These are phyloP conservation scores for Falco novaeseelandiae DNA, from an alignment of 2,797 vertebrate genomes.

Conservation along the genomic window DNA sequence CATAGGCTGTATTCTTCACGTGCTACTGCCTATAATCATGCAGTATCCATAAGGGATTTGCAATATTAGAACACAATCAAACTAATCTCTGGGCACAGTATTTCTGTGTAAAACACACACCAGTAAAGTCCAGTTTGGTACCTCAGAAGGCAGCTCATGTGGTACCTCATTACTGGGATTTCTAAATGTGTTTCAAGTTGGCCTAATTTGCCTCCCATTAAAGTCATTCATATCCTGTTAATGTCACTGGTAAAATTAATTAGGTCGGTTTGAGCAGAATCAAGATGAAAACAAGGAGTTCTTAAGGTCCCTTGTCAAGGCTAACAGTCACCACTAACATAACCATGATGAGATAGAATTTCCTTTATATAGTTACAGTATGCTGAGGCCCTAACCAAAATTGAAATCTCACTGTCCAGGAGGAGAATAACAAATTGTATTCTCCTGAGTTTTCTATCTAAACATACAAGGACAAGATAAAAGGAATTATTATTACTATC, in stretches of 20 bases:
- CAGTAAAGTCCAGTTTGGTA: background rate
- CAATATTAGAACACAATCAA: background rate
- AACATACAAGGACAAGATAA: background rate
- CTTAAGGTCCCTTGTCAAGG: background rate
- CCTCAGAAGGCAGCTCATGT: background rate
- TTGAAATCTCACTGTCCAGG: background rate
- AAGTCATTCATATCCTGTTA: background rate
- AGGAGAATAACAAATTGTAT: background rate
- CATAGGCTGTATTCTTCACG: background rate
- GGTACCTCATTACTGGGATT: background rate
- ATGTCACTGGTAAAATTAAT: background rate
- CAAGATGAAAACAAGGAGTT: background rate
- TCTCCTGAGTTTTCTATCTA: background rate
- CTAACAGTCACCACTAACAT: background rate
- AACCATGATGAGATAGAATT: background rate
- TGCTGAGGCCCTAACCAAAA: background rate
- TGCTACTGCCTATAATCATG: background rate
- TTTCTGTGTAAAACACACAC: rapidly evolving
- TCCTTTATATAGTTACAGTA: background rate
- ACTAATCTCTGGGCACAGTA: background rate
- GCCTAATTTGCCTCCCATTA: background rate
- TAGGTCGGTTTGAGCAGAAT: background rate
- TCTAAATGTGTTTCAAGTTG: background rate
- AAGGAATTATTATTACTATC: background rate
- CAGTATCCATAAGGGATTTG: background rate